Percentiles rank a stretch among this genome's conserved stretches.
phyloP scores from a whole-genome alignment of 2,888 invertebrate genomes.

The Epirrhoe alternata region DNA sequence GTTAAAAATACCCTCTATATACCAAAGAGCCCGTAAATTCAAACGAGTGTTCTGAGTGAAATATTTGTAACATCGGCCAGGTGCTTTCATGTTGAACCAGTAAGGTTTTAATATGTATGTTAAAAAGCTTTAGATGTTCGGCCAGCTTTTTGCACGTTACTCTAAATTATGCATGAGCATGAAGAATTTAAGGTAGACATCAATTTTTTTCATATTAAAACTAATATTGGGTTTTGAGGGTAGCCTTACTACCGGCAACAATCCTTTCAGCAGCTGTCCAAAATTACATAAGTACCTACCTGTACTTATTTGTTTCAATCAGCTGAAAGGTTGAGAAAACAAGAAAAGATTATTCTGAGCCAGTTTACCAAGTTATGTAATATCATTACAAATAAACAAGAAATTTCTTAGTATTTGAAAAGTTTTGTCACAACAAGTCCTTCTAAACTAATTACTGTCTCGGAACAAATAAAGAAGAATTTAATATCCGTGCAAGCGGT shows the following conservation, averaged over 20 bases:
- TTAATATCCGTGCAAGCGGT: slow-evolving; percentile 59
- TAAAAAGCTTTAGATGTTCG: slow-evolving; percentile 31
- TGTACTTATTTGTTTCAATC: neutral
- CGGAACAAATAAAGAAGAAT: slow-evolving; percentile 56
- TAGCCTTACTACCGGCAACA: too few relatives aligned
- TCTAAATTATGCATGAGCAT: slow-evolving; percentile 17
- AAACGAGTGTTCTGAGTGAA: slow-evolving; percentile 53
- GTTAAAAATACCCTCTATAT: slow-evolving; percentile 56
- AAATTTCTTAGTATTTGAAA: slow-evolving; percentile 16
- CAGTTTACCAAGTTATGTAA: neutral
- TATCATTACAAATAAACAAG: slow-evolving; percentile 15
- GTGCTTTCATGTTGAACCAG: slow-evolving; percentile 48
- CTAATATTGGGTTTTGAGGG: too few relatives aligned
- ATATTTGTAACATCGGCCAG: slow-evolving; percentile 49
- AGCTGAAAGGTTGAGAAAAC: neutral
- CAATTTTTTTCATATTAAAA: too few relatives aligned
- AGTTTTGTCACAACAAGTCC: slow-evolving; percentile 39
- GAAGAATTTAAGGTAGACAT: neutral
- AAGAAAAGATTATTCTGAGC: neutral
- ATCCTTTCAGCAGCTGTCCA: too few relatives aligned
- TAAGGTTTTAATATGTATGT: slow-evolving; percentile 42
- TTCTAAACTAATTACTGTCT: slow-evolving; percentile 54
- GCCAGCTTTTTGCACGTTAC: slow-evolving; percentile 18
- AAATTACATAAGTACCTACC: neutral
- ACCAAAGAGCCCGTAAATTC: slow-evolving; percentile 49